phyloP scores from a whole-genome alignment of 2,797 vertebrate genomes.

The Otolemur crassicaudatus region DNA sequence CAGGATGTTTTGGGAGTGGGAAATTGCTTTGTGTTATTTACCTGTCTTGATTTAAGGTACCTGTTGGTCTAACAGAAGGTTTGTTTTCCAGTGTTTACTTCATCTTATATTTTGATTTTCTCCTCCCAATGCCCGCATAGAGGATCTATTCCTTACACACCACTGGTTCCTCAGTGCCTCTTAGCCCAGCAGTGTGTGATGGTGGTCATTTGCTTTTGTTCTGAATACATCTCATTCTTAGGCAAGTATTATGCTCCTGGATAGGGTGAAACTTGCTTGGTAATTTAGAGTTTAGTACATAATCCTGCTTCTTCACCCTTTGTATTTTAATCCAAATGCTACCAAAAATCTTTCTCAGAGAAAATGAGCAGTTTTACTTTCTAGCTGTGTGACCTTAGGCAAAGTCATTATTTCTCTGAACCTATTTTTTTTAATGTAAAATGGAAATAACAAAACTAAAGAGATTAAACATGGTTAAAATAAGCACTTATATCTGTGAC shows the following conservation, averaged over 20 bases:
- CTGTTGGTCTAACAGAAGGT: background rate
- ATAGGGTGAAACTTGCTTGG: background rate
- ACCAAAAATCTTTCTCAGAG: background rate
- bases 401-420: background rate
- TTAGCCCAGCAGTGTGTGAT: background rate
- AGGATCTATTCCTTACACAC: background rate
- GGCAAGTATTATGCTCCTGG: background rate
- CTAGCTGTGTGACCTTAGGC: background rate
- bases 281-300: background rate
- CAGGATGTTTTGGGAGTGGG: background rate
- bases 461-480: background rate
- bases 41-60: background rate
- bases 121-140: background rate
- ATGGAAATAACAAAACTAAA: background rate
- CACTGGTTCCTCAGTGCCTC: background rate
- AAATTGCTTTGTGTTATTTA: background rate
- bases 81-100: background rate
- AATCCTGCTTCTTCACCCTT: background rate
- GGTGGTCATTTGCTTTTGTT: background rate
- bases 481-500: background rate
- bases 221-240: background rate
- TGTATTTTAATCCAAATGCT: background rate
- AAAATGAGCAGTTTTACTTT: background rate
- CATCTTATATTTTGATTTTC: background rate
- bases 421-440: background rate